Percentiles rank a stretch among this genome's conserved stretches.
Evolutionary conservation across 2,888 invertebrate genomes (phyloP).

Genomic region (Nasonovia ribisnigri): DNA sequence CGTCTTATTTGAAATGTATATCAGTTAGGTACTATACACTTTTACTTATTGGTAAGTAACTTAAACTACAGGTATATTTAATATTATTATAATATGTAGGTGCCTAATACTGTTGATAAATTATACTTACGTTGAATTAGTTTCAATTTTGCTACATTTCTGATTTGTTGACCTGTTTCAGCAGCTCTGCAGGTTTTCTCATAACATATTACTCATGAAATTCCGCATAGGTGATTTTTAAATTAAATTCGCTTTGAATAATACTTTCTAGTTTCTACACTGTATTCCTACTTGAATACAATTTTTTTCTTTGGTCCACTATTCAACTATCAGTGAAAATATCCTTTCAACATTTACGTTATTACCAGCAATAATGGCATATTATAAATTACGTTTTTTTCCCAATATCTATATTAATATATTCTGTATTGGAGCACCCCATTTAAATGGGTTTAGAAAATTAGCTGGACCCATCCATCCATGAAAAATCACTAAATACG

Average conservation of each 20-base stretch:
- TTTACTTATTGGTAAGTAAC: too few species aligned
- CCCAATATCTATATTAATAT: neutral
- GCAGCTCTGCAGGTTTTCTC: neutral
- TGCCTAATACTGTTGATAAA: too few species aligned
- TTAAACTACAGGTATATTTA: too few species aligned
- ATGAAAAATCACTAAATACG: too few species aligned
- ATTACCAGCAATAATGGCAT: too few species aligned
- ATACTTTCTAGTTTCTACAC: neutral
- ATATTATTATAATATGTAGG: too few species aligned
- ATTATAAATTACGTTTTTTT: neutral
- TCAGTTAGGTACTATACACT: too few species aligned
- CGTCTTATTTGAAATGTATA: too few species aligned
- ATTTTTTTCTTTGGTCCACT: neutral
- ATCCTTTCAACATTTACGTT: neutral
- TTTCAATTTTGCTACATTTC: neutral
- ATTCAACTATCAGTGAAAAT: neutral
- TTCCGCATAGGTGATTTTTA: neutral
- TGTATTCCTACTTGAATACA: neutral
- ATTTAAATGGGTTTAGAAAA: too few species aligned
- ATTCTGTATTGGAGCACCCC: too few species aligned
- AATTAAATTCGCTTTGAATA: neutral
- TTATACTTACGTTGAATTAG: too few species aligned
- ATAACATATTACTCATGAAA: neutral
- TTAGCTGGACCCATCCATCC: too few species aligned
- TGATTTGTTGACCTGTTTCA: neutral